Base-by-base conservation (phyloP, 2,888 invertebrate species). In the Cepaea hortensis region DNA sequence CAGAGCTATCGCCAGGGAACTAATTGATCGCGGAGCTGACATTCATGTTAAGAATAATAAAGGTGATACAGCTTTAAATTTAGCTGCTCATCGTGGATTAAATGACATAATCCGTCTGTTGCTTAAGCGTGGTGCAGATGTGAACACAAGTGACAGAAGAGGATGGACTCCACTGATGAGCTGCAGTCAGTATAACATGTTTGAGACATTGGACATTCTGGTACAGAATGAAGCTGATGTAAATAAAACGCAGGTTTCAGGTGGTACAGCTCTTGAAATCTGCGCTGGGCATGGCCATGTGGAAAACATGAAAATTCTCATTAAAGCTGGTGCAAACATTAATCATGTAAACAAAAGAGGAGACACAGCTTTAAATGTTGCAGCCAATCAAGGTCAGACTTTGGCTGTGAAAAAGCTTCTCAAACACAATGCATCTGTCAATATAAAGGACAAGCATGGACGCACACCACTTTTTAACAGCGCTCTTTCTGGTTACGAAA, bases 211-310 rank as follows among this genome's bases (percentile, higher is more conserved):
- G 20, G 72, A 79, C 50, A 3, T 79, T 11, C 55, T 85, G 4
- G 61, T 79, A 62, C 46, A 79, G 13, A 13, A 79, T 23, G 79
- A 70, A 11, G 85, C 85, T 79, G 70, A 85, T 55, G 85, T 85
- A 15, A 77, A 85, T n/a, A 48, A 55, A 65, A 68, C 70, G 11
- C 85, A 85, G 18, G 68, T 79, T 4, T 85, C 85, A 48, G 85
- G 85, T 77, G 85, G 85, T 9, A 85, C 85, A 70, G 85, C 85
- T 35, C 79, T 85, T 11, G 79, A 85, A 46, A 85, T 85, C 65
- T 23, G 50, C 55, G 79, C 85, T 23, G 79, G 70, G 1, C 85
- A 85, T 85, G 85, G 85, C 11, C 85, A 85, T 61, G 23, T 85
- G 50, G 79, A 85, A 61, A 77, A 79, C 46, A 20, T 85, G 9